phyloP scores from a whole-genome alignment of 1,140 invertebrate genomes.

The Chymomyza costata region DNA sequence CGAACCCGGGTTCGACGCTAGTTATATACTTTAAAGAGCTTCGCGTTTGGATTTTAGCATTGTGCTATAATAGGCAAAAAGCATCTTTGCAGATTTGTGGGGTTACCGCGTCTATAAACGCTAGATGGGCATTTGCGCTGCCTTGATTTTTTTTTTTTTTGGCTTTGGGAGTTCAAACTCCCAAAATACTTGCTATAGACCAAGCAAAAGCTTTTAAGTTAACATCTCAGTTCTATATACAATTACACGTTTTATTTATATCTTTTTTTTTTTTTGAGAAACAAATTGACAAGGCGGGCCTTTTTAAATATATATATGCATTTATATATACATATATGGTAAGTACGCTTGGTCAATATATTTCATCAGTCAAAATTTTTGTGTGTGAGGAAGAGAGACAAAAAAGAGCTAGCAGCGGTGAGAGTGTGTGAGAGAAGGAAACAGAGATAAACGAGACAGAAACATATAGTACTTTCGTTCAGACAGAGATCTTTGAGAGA shows the following conservation, averaged over 20 bases:
- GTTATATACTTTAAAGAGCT: constrained; percentile 40
- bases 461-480: constrained; percentile 59
- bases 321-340: too few species aligned
- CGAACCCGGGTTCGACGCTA: constrained; percentile 6
- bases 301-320: constrained; percentile 13
- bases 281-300: constrained; percentile 28
- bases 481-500: constrained; percentile 53
- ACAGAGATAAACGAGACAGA: constrained; percentile 62
- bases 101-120: constrained; percentile 11
- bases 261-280: constrained; percentile 29
- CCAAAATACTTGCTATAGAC: constrained; percentile 16
- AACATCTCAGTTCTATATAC: constrained; percentile 46
- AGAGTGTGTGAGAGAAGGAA: constrained; percentile 62
- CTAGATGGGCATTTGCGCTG: constrained; percentile 20
- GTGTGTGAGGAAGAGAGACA: constrained; percentile 51
- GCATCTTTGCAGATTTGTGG: too few species aligned
- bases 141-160: constrained; percentile 18
- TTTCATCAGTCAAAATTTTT: constrained; percentile 26
- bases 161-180: constrained; percentile 26
- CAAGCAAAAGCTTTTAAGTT: constrained; percentile 10
- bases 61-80: too few species aligned
- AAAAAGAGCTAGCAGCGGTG: constrained; percentile 61
- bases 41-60: constrained; percentile 21
- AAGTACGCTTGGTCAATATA: constrained; percentile 42
- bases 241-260: constrained; percentile 49